Percentiles rank a stretch among this genome's conserved stretches.
Evolutionary conservation across 2,888 invertebrate genomes (phyloP).

Genomic region (Drosophila lutescens): DNA sequence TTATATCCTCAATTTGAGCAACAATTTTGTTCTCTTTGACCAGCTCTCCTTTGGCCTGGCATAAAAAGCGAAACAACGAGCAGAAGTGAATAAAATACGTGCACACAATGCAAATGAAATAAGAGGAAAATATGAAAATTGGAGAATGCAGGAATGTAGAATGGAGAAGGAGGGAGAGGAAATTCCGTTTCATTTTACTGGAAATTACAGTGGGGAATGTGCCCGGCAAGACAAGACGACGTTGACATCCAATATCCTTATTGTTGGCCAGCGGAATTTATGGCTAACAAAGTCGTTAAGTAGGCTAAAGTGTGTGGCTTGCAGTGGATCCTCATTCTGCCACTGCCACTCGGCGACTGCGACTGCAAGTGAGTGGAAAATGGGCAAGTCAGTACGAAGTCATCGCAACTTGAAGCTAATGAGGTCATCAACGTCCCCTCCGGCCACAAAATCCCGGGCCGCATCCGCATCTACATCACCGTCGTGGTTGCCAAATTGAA

Average conservation of each 20-base stretch:
- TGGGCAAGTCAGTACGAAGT: constrained; percentile 35
- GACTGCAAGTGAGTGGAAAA: constrained; percentile 54
- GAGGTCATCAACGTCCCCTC: constrained; percentile 38
- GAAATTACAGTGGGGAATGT: constrained; percentile 62
- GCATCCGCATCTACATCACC: constrained; percentile 14
- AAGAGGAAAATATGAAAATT: constrained; percentile 42
- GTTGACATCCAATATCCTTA: constrained; percentile 78
- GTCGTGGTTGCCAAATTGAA: constrained; percentile 42
- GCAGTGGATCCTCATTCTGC: constrained; percentile 1
- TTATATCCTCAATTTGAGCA: constrained; percentile 45
- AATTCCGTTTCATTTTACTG: constrained; percentile 66
- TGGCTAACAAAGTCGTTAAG: constrained; percentile 73
- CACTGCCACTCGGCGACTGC: constrained; percentile 11
- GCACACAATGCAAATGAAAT: constrained; percentile 55
- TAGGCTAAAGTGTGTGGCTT: constrained; percentile 55
- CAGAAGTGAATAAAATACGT: constrained; percentile 62
- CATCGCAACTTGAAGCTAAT: constrained; percentile 41
- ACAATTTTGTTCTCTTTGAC: constrained; percentile 64
- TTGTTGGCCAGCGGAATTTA: constrained; percentile 75
- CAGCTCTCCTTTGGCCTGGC: constrained; percentile 50
- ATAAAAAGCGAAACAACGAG: constrained; percentile 36
- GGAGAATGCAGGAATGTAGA: constrained; percentile 32
- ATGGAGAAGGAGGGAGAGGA: constrained; percentile 17
- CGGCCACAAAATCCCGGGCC: constrained; percentile 1
- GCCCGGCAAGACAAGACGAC: constrained; percentile 54